Conservation (phyloP, 2,888 invertebrate genomes). For the Oligia strigilis region DNA sequence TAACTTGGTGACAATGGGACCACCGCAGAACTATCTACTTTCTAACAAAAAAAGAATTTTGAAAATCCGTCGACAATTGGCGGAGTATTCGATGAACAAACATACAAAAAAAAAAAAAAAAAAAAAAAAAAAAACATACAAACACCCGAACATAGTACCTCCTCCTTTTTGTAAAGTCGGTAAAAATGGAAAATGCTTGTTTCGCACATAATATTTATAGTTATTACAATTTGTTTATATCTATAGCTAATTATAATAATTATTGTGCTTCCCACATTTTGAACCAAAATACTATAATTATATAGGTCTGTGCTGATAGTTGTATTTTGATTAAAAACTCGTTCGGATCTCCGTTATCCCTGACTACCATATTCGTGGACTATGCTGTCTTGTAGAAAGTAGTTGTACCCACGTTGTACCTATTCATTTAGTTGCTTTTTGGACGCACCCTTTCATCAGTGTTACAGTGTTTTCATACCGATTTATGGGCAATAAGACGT, state of each 20-base stretch:
- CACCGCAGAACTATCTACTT: too few species aligned
- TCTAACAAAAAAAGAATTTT: too few species aligned
- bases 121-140: too few species aligned
- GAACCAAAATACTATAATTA: neutral
- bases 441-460: constrained; percentile 29
- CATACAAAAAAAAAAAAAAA: too few species aligned
- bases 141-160: too few species aligned
- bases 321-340: neutral
- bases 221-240: too few species aligned
- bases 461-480: constrained; percentile 35
- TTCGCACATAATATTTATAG: too few species aligned
- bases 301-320: neutral
- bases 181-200: too few species aligned
- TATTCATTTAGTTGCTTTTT: constrained; percentile 26
- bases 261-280: neutral
- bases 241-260: neutral
- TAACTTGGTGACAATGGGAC: too few species aligned
- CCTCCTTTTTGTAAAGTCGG: too few species aligned
- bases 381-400: neutral
- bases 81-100: too few species aligned
- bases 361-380: neutral
- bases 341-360: neutral
- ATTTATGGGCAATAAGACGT: constrained; percentile 57
- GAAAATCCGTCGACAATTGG: too few species aligned
- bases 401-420: constrained; percentile 1